Base-by-base conservation (phyloP, 2,888 invertebrate genomes). In the Leucozona laternaria region DNA sequence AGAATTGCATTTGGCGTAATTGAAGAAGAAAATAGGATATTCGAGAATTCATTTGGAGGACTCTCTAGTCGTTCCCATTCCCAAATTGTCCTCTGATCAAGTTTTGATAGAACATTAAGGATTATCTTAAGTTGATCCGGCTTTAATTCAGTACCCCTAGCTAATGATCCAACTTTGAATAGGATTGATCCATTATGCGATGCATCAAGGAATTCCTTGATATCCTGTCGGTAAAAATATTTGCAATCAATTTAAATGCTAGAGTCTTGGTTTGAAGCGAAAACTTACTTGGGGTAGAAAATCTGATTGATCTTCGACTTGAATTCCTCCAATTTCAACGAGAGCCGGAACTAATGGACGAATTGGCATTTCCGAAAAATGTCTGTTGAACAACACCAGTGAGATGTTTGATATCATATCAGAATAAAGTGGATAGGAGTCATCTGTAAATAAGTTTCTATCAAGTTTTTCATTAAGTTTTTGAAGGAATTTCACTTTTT, bases 61-160 rank as follows among this genome's bases (percentile, higher is more conserved):
- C 94, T 93, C 0, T 94, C 94, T 28, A 90, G 88, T 8, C 34
- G 34, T 87, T 96, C 95, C 94, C 95, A 96, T 91, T 96, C 96
- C 95, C 95, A 95, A 15, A 96, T 89, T 0, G 96, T 94, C 3
- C 93, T 94, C 82, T 95, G 94, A 84, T 95, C 94, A 0, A 95
- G 89, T 78, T 93, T 93, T 2, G 93, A 92, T 62, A 96, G 94
- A 3, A 94, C 94, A 70, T 93, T 94, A 4, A 94, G 90, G 45
- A 96, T 93, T 0, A 93, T 93, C 15, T 93, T 90, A 20, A 93
- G 91, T 85, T 93, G 94, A 1, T 94, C 93, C 0, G 89, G 88
- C 0, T 94, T 93, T 79, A 96, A 90, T 8, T 90, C 88, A 2
- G 91, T 88, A 7, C 91, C 90, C 48, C 91, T 90, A 0, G 93